These are phyloP conservation scores for Drosophila ambigua DNA, from an alignment of 1,140 invertebrate genomes.

Conservation along the genomic window DNA sequence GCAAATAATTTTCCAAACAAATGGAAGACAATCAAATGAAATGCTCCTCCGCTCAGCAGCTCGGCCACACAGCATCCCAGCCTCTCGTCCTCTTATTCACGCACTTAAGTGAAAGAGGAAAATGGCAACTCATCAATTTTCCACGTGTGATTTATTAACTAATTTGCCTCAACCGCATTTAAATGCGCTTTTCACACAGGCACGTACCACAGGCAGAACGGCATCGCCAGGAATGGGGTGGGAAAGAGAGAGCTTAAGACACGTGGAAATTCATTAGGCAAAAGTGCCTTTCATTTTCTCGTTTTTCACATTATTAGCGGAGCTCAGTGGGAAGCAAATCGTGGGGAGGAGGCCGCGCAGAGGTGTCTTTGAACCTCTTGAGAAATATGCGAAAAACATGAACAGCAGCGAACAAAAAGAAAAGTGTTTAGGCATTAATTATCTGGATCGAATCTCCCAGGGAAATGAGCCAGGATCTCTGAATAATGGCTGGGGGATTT, in stretches of 20 bases:
- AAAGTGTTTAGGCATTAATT: conserved; percentile 67
- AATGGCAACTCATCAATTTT: conserved; percentile 80
- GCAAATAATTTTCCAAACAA: conserved; percentile 63
- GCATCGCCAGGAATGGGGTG: not conserved
- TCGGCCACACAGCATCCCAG: too few relatives aligned
- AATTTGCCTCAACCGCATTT: conserved; percentile 76
- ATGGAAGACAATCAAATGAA: conserved; percentile 68
- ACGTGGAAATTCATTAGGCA: conserved; percentile 76
- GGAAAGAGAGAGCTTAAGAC: conserved; percentile 25
- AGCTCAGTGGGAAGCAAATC: too few relatives aligned
- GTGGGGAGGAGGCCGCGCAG: not conserved
- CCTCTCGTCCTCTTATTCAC: conserved; percentile 3
- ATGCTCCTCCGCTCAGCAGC: not conserved
- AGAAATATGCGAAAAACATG: conserved; percentile 68
- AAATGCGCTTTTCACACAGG: conserved; percentile 68
- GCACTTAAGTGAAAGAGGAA: conserved; percentile 23
- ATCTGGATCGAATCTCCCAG: conserved; percentile 39
- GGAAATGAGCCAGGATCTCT: conserved; percentile 12
- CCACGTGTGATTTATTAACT: conserved; percentile 81
- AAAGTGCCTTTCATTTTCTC: conserved; percentile 75
- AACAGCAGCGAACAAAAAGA: conserved; percentile 29
- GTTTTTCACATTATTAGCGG: conserved; percentile 71
- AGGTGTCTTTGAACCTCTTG: conserved; percentile 18
- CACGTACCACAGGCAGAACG: conserved; percentile 45
- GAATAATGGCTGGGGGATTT: conserved; percentile 36